Conservation (phyloP, 2,888 invertebrate species). For the Merodon equestris region DNA sequence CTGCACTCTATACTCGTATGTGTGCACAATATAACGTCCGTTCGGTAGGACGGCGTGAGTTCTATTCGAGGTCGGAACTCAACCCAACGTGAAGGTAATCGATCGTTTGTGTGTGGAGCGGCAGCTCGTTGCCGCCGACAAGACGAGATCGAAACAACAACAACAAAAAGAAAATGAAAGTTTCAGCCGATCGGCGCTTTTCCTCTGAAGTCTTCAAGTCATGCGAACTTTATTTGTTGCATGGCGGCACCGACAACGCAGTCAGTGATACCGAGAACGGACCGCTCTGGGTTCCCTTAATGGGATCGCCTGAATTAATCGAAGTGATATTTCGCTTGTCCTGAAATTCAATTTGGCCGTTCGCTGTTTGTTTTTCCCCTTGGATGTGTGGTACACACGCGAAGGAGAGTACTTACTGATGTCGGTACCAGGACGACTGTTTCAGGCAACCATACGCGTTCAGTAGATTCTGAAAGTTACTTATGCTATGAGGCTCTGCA, state of each 20-base stretch:
- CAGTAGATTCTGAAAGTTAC: too few species aligned
- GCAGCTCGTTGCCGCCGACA: slow-evolving; percentile 47
- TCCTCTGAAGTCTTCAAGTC: slow-evolving; percentile 67
- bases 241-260: slow-evolving; percentile 24
- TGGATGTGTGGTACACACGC: too few species aligned
- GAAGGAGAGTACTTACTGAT: too few species aligned
- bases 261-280: slow-evolving; percentile 42
- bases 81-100: slow-evolving; percentile 60
- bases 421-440: too few species aligned
- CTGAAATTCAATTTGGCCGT: slow-evolving; percentile 77
- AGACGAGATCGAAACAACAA: slow-evolving; percentile 27
- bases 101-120: slow-evolving; percentile 65
- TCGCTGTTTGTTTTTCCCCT: slow-evolving; percentile 53
- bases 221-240: slow-evolving; percentile 75
- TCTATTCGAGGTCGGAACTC: slow-evolving; percentile 9
- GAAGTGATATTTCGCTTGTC: slow-evolving; percentile 79
- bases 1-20: slow-evolving; percentile 40
- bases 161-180: slow-evolving; percentile 10
- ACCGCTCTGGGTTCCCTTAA: slow-evolving; percentile 52
- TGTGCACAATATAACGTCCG: slow-evolving; percentile 1
- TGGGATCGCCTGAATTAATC: slow-evolving; percentile 78
- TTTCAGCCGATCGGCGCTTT: slow-evolving; percentile 36
- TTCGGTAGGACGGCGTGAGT: too few species aligned
- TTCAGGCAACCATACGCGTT: too few species aligned
- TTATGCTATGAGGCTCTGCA: too few species aligned